These are phyloP conservation scores for Agonum fuliginosum DNA, from an alignment of 2,888 invertebrate species.

Conservation along the genomic window DNA sequence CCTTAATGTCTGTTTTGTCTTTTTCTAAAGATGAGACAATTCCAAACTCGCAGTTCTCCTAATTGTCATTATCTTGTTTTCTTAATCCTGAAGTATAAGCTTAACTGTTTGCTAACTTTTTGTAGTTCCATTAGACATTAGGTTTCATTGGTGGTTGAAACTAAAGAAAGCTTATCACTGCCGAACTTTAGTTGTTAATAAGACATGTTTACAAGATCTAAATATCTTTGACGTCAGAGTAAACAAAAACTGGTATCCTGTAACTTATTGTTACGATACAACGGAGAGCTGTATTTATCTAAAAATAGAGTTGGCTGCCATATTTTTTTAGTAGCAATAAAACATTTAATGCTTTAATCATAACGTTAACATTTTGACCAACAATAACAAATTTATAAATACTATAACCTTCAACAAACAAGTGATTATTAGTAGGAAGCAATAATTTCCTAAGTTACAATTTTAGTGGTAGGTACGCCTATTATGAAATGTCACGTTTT, in stretches of 20 bases:
- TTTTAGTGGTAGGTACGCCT: too few species aligned
- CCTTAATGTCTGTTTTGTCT: too few species aligned
- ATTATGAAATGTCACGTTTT: not conserved
- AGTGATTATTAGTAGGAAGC: too few species aligned
- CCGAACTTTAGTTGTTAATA: conserved; percentile 40
- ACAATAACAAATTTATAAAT: too few species aligned
- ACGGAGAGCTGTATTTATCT: not conserved
- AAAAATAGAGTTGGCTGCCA: not conserved
- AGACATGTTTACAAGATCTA: conserved; percentile 26
- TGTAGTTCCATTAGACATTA: conserved; percentile 26
- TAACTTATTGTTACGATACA: not conserved
- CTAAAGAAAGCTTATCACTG: conserved; percentile 29
- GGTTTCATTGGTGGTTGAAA: conserved; percentile 17
- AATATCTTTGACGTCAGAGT: conserved; percentile 10
- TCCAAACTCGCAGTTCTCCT: conserved; percentile 25
- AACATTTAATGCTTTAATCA: too few species aligned
- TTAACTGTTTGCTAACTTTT: conserved; percentile 36
- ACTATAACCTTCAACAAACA: too few species aligned
- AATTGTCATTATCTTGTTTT: conserved; percentile 45
- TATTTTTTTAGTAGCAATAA: too few species aligned
- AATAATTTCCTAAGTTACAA: too few species aligned
- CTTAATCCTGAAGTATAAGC: conserved; percentile 31
- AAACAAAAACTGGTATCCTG: not conserved
- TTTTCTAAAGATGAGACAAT: conserved; percentile 2
- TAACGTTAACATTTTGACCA: too few species aligned